Percentiles rank a stretch among this genome's conserved stretches.
phyloP scores from a whole-genome alignment of 2,797 vertebrate species.

The Sarcoramphus papa region DNA sequence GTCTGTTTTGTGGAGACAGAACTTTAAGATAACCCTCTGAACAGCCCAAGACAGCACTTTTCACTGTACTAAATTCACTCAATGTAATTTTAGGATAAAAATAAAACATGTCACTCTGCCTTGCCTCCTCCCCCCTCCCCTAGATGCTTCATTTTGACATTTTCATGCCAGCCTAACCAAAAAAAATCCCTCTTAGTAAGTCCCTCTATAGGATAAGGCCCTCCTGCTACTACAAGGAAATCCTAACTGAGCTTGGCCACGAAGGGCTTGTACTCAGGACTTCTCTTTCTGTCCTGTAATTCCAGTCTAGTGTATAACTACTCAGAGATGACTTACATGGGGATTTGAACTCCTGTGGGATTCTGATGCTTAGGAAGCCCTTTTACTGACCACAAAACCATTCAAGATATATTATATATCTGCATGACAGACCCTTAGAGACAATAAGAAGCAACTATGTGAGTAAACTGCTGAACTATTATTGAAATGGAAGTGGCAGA shows the following conservation, averaged over 20 bases:
- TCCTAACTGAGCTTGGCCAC: not conserved
- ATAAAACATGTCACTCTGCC: not conserved
- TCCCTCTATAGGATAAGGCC: not conserved
- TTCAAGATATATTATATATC: not conserved
- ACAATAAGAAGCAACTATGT: not conserved
- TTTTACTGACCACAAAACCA: not conserved
- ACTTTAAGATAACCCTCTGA: not conserved
- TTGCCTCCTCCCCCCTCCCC: not conserved
- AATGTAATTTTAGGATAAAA: not conserved
- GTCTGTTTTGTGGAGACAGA: not conserved
- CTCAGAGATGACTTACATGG: not conserved
- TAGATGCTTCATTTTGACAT: not conserved
- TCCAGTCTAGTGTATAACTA: not conserved
- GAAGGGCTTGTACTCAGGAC: not conserved
- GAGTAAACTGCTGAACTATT: not conserved
- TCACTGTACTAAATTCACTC: not conserved
- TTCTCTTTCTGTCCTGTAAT: not conserved
- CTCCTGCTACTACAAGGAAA: not conserved
- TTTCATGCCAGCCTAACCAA: not conserved
- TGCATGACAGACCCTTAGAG: not conserved
- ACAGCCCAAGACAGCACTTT: not conserved
- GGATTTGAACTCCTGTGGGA: not conserved
- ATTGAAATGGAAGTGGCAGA: not conserved
- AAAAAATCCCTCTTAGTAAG: not conserved
- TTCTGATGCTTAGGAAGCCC: not conserved